These are phyloP conservation scores for Holothuria leucospilota DNA, from an alignment of 53 echinoderm and acorn worm genomes.

Conservation along the genomic window DNA sequence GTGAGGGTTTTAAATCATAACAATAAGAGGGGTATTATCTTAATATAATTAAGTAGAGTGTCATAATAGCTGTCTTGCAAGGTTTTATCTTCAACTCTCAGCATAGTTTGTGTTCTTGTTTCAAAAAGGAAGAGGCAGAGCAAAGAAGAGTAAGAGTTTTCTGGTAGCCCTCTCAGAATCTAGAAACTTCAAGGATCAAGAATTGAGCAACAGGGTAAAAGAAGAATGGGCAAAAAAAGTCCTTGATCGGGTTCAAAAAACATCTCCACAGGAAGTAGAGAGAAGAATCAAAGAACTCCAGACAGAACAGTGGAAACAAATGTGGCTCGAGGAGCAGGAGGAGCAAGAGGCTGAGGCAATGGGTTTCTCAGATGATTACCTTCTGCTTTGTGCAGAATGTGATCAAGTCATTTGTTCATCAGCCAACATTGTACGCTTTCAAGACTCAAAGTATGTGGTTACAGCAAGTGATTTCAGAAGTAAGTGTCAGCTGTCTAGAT, in stretches of 20 bases:
- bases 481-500: slow-evolving; percentile 35
- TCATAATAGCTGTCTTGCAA: too few relatives aligned
- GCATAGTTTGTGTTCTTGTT: not conserved
- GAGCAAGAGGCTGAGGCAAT: not conserved
- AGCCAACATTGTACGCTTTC: slow-evolving; percentile 50
- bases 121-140: slow-evolving; percentile 67
- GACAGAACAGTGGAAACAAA: not conserved
- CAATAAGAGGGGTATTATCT: too few relatives aligned
- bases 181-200: slow-evolving; percentile 35
- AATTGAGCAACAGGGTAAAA: slow-evolving; percentile 61
- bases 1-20: too few relatives aligned
- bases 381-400: slow-evolving; percentile 57
- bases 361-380: slow-evolving; percentile 1
- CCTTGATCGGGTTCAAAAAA: slow-evolving; percentile 6
- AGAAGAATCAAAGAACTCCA: slow-evolving; percentile 22
- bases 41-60: too few relatives aligned
- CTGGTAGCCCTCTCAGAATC: slow-evolving; percentile 65
- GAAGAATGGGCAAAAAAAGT: slow-evolving; percentile 54
- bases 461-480: slow-evolving; percentile 17
- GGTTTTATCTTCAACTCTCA: too few relatives aligned
- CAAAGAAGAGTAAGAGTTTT: slow-evolving; percentile 66
- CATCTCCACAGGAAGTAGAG: slow-evolving; percentile 28
- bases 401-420: slow-evolving; percentile 46
- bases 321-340: not conserved
- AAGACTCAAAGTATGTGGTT: slow-evolving; percentile 49